Conservation (phyloP, 2,888 invertebrate species). For the Harpalus rubripes region DNA sequence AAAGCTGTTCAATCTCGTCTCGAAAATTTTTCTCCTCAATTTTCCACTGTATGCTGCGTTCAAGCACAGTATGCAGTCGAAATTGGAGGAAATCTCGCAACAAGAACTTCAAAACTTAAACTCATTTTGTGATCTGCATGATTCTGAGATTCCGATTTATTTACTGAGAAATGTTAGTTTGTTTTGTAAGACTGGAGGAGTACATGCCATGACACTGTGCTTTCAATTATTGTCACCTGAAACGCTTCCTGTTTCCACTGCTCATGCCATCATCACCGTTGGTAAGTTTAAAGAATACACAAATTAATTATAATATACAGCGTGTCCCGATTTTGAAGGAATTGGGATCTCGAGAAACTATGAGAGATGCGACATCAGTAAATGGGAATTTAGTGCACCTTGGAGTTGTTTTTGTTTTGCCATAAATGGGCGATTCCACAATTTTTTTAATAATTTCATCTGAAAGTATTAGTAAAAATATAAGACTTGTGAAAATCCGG, state of each 20-base stretch:
- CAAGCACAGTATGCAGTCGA: conserved; percentile 89
- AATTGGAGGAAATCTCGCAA: conserved; percentile 89
- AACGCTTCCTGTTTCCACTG: conserved; percentile 90
- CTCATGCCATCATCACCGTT: conserved; percentile 94
- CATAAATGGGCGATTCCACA: no score
- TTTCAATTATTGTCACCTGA: conserved; percentile 88
- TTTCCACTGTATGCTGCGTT: conserved; percentile 94
- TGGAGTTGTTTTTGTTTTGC: no score
- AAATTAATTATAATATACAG: conserved; percentile 16
- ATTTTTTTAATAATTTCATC: no score
- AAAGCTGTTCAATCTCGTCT: conserved; percentile 91
- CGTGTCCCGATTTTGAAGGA: neutral
- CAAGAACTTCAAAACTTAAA: conserved; percentile 90
- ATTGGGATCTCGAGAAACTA: no score
- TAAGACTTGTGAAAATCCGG: no score
- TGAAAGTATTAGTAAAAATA: no score
- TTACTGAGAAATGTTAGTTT: conserved; percentile 94
- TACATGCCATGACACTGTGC: conserved; percentile 91
- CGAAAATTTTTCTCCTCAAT: conserved; percentile 93
- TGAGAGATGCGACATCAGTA: no score
- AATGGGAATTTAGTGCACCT: no score
- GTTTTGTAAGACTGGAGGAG: conserved; percentile 94
- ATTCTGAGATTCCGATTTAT: conserved; percentile 95
- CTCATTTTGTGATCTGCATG: conserved; percentile 94
- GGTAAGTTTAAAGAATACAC: conserved; percentile 72